A percentile compares a stretch with the other conserved stretches of the same genome.
These are phyloP conservation scores for Anthophora plumipes DNA, from an alignment of 2,888 invertebrate species.

Conservation along the genomic window DNA sequence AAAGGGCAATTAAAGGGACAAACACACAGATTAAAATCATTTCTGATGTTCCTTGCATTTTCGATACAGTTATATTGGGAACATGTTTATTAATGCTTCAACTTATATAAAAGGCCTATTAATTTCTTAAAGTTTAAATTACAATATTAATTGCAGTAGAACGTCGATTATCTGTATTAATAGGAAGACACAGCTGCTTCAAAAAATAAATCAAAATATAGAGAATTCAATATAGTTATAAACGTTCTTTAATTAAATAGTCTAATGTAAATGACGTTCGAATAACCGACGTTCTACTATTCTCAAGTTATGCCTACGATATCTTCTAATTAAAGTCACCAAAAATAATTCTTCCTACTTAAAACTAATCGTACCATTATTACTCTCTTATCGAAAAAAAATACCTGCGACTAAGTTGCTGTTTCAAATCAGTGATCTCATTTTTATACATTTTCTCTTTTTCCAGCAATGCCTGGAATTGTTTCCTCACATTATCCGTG, in stretches of 20 bases:
- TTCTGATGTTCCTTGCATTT: background rate
- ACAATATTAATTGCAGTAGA: too few relatives aligned
- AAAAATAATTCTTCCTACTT: background rate
- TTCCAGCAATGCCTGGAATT: constrained; percentile 76
- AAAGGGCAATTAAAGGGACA: background rate
- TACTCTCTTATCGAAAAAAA: background rate
- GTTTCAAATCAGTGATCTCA: constrained; percentile 86
- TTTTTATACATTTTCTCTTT: constrained; percentile 85
- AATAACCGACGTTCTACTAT: too few relatives aligned
- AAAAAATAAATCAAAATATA: too few relatives aligned
- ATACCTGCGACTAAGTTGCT: constrained; percentile 83
- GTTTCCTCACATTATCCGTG: constrained; percentile 74
- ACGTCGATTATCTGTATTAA: too few relatives aligned
- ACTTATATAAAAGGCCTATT: too few relatives aligned
- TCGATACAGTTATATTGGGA: too few relatives aligned
- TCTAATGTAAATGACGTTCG: too few relatives aligned
- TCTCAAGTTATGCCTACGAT: too few relatives aligned
- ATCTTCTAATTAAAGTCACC: background rate
- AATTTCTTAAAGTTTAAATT: too few relatives aligned
- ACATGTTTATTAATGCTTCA: background rate
- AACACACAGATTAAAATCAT: background rate
- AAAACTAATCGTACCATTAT: background rate
- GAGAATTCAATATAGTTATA: too few relatives aligned
- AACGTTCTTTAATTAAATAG: too few relatives aligned
- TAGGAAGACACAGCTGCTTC: too few relatives aligned